Percentiles rank a stretch among this genome's conserved stretches.
phyloP scores from a whole-genome alignment of 2,888 invertebrate species.

The Augiades crinisus region DNA sequence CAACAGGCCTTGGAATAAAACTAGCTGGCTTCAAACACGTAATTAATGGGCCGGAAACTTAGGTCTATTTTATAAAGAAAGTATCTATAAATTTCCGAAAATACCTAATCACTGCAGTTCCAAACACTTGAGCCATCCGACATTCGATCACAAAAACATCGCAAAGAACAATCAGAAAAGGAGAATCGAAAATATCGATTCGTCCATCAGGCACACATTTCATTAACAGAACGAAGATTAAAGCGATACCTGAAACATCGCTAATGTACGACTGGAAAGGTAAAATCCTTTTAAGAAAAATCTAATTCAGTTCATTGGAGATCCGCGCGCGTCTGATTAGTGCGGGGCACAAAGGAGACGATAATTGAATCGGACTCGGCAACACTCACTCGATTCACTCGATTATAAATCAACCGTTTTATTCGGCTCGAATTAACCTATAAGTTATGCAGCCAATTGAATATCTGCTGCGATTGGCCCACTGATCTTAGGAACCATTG shows the following conservation, averaged over 20 bases:
- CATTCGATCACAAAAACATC: neutral
- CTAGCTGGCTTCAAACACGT: too few species aligned
- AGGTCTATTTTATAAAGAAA: too few species aligned
- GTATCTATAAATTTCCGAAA: neutral
- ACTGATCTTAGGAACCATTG: constrained; percentile 35
- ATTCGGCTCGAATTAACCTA: constrained; percentile 48
- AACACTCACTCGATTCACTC: constrained; percentile 36
- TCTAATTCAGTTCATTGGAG: constrained; percentile 25
- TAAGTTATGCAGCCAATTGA: constrained; percentile 44
- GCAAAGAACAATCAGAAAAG: constrained; percentile 1
- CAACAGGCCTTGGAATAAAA: too few species aligned
- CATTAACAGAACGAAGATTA: constrained; percentile 24
- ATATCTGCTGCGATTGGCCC: constrained; percentile 11
- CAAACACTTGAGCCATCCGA: neutral
- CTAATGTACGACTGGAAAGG: constrained; percentile 24
- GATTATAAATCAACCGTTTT: constrained; percentile 42
- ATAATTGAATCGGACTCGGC: constrained; percentile 36
- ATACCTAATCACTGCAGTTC: neutral
- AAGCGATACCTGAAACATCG: constrained; percentile 25
- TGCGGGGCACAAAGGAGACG: constrained; percentile 32
- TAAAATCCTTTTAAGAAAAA: constrained; percentile 28
- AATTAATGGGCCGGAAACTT: too few species aligned
- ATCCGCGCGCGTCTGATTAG: constrained; percentile 31
- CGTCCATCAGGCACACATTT: constrained; percentile 25
- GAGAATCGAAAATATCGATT: constrained; percentile 22